A percentile compares a stretch with the other conserved stretches of the same genome.
These are phyloP conservation scores for Sinhomidia bicolor DNA, from an alignment of 2,888 invertebrate species.

Conservation along the genomic window DNA sequence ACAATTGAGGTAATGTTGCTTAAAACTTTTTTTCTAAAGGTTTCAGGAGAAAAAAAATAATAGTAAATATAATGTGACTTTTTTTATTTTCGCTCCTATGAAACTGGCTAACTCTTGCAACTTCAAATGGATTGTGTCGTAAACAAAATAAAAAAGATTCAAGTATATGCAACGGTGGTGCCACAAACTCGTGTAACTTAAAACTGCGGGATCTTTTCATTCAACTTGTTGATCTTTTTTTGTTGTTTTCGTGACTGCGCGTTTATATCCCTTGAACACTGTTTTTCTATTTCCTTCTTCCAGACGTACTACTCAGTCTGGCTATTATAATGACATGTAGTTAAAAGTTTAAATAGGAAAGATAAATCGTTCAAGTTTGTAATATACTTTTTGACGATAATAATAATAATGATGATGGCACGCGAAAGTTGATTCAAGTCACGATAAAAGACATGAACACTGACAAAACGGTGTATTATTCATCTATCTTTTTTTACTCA, in stretches of 20 bases:
- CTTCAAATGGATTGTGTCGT: constrained; percentile 13
- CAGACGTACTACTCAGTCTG: not conserved
- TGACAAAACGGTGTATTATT: not conserved
- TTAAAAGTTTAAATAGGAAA: not conserved
- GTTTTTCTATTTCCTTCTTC: constrained; percentile 40
- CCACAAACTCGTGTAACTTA: not conserved
- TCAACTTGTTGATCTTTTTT: constrained; percentile 43
- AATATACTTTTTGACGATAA: not conserved
- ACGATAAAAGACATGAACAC: constrained; percentile 24
- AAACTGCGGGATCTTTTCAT: not conserved
- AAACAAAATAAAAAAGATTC: not conserved
- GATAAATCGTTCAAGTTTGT: not conserved
- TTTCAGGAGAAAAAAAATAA: not conserved
- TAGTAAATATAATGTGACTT: not conserved
- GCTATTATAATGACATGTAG: too few species aligned
- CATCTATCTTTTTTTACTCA: not conserved
- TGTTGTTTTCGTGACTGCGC: constrained; percentile 8
- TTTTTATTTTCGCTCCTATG: not conserved
- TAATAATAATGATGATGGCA: not conserved
- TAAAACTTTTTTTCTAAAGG: constrained; percentile 23
- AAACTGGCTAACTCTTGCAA: constrained; percentile 23
- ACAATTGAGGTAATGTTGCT: not conserved
- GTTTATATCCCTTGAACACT: not conserved
- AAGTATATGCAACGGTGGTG: not conserved
- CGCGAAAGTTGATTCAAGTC: constrained; percentile 21